These are phyloP conservation scores for Danionella dracula DNA, from an alignment of 2,797 vertebrate genomes.

Conservation along the genomic window DNA sequence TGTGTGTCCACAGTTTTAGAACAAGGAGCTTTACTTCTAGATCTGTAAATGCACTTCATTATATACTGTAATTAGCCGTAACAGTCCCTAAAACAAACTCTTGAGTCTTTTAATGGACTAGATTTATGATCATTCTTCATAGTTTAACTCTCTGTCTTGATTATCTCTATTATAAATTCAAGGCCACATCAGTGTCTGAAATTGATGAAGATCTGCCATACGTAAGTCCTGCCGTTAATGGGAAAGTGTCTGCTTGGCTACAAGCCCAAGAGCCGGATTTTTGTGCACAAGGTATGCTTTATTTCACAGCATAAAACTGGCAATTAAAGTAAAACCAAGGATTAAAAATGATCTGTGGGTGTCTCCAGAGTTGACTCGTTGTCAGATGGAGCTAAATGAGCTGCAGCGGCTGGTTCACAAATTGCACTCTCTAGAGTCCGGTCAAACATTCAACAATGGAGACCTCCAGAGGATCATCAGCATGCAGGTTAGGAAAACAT, in stretches of 20 bases:
- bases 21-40: not conserved
- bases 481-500: conserved; percentile 71
- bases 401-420: conserved; percentile 78
- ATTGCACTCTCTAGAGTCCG: conserved; percentile 76
- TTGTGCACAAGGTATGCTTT: conserved; percentile 76
- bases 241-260: conserved; percentile 84
- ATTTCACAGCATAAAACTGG: not conserved
- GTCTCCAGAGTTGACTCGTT: conserved; percentile 77
- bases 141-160: too few relatives aligned
- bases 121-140: too few relatives aligned
- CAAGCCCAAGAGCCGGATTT: conserved; percentile 75
- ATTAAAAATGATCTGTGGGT: not conserved
- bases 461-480: conserved; percentile 75
- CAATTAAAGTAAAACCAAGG: not conserved
- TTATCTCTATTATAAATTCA: too few relatives aligned
- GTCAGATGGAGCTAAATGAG: conserved; percentile 82
- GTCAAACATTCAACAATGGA: conserved; percentile 70
- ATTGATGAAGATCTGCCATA: conserved; percentile 52
- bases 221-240: conserved; percentile 64
- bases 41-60: not conserved
- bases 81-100: too few relatives aligned
- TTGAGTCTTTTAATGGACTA: too few relatives aligned
- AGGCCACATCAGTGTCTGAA: conserved; percentile 45
- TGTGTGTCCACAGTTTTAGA: conserved; percentile 8
- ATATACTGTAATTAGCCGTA: not conserved